These are phyloP conservation scores for Marcusenius ussheri DNA, from an alignment of 2,113 vertebrate genomes.

Conservation along the genomic window DNA sequence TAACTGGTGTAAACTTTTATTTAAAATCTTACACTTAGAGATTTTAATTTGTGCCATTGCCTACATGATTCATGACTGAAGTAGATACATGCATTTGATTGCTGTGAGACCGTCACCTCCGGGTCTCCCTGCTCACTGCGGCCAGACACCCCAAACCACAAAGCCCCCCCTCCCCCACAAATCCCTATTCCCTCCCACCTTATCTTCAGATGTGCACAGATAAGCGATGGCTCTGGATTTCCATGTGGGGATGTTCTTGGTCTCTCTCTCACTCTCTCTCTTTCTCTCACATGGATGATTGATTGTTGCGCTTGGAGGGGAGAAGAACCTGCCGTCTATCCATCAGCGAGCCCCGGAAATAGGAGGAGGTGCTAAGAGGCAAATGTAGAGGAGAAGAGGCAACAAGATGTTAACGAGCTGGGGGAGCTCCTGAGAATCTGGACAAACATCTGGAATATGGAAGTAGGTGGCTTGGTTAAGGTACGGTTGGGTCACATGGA, in stretches of 20 bases:
- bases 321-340: conserved; percentile 47
- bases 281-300: conserved; percentile 28
- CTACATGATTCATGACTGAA: neutral
- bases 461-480: neutral
- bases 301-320: conserved; percentile 35
- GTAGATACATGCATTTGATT: neutral
- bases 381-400: neutral
- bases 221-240: conserved; percentile 5
- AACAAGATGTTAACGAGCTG: neutral
- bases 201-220: conserved; percentile 1
- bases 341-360: conserved; percentile 34
- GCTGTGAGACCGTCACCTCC: neutral
- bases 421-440: neutral
- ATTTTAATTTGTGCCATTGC: neutral
- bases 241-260: neutral
- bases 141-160: neutral
- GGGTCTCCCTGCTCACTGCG: neutral
- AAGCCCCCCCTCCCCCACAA: neutral
- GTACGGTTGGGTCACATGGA: neutral
- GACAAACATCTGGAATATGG: neutral
- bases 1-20: neutral
- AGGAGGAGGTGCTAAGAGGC: neutral
- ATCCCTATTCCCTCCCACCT: neutral
- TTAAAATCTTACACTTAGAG: neutral
- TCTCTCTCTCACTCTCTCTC: neutral